Base-by-base conservation (phyloP, 2,888 invertebrate species). In the Oasisia sp. region DNA sequence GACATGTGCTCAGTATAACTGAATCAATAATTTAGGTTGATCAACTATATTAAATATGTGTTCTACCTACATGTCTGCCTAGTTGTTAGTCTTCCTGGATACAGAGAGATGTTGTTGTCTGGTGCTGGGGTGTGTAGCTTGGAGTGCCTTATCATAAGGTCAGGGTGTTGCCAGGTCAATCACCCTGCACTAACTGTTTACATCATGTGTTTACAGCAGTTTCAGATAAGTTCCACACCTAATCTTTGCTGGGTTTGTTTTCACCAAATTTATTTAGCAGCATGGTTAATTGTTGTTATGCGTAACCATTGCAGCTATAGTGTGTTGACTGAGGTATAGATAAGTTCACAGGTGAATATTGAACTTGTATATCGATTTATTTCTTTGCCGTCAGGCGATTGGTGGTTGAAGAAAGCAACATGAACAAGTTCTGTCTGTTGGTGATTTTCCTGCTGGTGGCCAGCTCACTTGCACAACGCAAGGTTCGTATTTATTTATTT, bases 161-260 rank as follows among this genome's bases (percentile, higher is more conserved):
- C 74, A 74, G 74, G 74, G 74, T 74, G n/a, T 74, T 74, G 7
- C 19, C 74, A 74, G 74, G 74, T 27, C 74, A 74, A n/a, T 74
- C 27, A 74, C 74, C 74, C 27, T 50, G 50, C 74, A 74, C 27
- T 74, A 1, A 74, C 74, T n/a, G 27, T 74, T 27, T 27, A 74
- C 74, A 56, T 56, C 74, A 50, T 50, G 50, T 50, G 74, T 74
- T 74, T 74, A 74, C 74, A 74, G n/a, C 74, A 74, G 74, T 74
- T 19, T 74, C 12, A 74, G 74, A 74, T 74, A 74, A 74, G 27
- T 27, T 74, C 74, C 74, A 74, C 27, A 19, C n/a, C 27, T 19
- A 14, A 74, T 74, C n/a, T 74, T 74, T 74, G 19, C 74, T 27
- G 27, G 27, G 74, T 74, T 14, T 74, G 7, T 74, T 74, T 19